Evolutionary conservation across 2,797 vertebrate species (phyloP).

Genomic region (Anabacerthia variegaticeps): DNA sequence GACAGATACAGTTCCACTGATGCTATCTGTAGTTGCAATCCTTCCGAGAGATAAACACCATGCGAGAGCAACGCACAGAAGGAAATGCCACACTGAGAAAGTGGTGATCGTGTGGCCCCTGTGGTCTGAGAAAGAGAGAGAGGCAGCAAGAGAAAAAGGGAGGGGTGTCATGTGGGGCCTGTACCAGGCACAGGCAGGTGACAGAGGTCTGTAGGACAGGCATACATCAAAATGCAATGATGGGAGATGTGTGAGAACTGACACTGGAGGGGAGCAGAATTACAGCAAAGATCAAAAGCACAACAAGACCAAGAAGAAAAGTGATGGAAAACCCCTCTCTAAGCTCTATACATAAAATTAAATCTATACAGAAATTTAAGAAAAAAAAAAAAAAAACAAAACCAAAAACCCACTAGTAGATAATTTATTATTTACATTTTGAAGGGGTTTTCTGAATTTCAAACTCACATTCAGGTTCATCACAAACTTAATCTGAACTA

Average conservation of each 20-base stretch:
- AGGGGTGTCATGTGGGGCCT: constrained; percentile 15
- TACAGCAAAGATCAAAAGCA: constrained; percentile 22
- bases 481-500: background rate
- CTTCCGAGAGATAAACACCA: constrained; percentile 82
- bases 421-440: background rate
- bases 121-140: constrained; percentile 76
- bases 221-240: background rate
- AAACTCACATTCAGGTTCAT: background rate
- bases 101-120: constrained; percentile 74
- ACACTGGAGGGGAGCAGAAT: constrained; percentile 42
- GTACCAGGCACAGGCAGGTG: constrained; percentile 46
- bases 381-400: background rate
- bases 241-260: constrained; percentile 28
- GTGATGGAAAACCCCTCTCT: background rate
- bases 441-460: background rate
- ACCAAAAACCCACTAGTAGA: background rate
- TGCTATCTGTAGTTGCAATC: constrained; percentile 80
- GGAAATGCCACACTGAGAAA: constrained; percentile 82
- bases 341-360: background rate
- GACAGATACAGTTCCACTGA: constrained; percentile 82
- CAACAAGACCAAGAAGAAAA: background rate
- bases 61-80: constrained; percentile 61
- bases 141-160: constrained; percentile 45
- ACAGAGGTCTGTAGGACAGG: constrained; percentile 25
- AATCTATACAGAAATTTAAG: background rate